Percentiles rank a stretch among this genome's conserved stretches.
Conservation (phyloP, 1,140 invertebrate genomes). For the Euglossa dilemma region DNA sequence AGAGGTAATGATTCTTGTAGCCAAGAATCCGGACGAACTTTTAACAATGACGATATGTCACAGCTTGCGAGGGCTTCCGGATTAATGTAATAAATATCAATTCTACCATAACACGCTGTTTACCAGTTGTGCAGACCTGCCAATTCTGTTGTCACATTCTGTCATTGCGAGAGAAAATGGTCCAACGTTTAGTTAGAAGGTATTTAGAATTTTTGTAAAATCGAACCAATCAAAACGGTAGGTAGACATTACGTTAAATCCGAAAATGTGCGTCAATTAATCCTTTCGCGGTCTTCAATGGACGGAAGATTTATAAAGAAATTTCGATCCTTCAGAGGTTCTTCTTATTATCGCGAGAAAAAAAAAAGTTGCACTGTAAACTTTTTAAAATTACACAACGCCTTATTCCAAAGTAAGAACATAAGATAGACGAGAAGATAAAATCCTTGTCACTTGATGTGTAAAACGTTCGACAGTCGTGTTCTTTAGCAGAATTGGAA, state of each 20-base stretch:
- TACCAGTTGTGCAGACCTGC: background rate
- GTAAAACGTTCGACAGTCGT: background rate
- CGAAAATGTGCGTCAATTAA: background rate
- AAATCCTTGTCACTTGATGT: background rate
- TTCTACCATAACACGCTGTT: background rate
- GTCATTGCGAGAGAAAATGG: background rate
- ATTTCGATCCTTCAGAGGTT: background rate
- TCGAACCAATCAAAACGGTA: background rate
- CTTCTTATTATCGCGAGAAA: too few relatives aligned
- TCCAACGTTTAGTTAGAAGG: background rate
- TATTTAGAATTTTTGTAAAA: background rate
- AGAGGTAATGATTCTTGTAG: background rate
- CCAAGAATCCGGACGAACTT: background rate
- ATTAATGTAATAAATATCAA: background rate
- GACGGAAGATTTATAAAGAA: background rate
- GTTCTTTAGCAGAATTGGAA: background rate
- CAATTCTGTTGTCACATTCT: background rate
- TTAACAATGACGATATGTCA: background rate
- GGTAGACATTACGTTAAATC: background rate
- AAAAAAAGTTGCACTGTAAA: background rate
- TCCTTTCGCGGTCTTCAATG: background rate
- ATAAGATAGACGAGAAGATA: background rate
- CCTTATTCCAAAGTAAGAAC: background rate
- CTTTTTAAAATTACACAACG: background rate
- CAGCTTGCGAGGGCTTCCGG: constrained; percentile 19